Conservation (phyloP, 2,113 vertebrate species). For the Girardinichthys multiradiatus region DNA sequence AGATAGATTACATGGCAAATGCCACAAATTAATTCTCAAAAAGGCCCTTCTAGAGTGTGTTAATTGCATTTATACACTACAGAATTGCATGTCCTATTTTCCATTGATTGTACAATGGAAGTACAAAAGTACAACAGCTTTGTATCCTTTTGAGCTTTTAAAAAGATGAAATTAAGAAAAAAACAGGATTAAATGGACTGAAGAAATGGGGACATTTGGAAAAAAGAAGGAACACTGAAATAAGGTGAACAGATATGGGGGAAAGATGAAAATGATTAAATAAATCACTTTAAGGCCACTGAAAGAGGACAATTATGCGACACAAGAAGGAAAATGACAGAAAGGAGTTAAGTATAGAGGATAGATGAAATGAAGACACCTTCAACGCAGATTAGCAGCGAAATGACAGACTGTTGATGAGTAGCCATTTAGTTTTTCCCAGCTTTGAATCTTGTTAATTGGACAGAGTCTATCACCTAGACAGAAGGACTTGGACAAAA, state of each 20-base stretch:
- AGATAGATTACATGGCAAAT: background rate
- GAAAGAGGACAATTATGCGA: background rate
- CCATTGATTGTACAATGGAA: background rate
- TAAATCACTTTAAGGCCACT: background rate
- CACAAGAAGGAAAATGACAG: background rate
- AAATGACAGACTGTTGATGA: slow-evolving; percentile 4
- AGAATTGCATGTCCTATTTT: background rate
- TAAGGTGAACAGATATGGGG: background rate
- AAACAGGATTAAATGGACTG: background rate
- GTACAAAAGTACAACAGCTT: background rate
- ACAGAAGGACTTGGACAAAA: slow-evolving; percentile 61
- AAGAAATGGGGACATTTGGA: background rate
- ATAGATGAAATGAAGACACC: background rate
- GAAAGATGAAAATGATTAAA: background rate
- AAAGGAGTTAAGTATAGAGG: background rate
- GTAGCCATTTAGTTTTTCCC: slow-evolving; percentile 18
- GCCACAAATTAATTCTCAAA: background rate
- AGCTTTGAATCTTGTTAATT: slow-evolving; percentile 60
- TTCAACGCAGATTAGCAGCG: slow-evolving; percentile 9
- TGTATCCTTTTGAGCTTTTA: background rate
- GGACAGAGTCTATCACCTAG: slow-evolving; percentile 67
- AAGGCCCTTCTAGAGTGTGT: too few species aligned
- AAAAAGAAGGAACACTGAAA: background rate
- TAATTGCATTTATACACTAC: too few species aligned
- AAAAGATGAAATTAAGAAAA: background rate